Base-by-base conservation (phyloP, 2,888 invertebrate species). In the Diabrotica balteata region DNA sequence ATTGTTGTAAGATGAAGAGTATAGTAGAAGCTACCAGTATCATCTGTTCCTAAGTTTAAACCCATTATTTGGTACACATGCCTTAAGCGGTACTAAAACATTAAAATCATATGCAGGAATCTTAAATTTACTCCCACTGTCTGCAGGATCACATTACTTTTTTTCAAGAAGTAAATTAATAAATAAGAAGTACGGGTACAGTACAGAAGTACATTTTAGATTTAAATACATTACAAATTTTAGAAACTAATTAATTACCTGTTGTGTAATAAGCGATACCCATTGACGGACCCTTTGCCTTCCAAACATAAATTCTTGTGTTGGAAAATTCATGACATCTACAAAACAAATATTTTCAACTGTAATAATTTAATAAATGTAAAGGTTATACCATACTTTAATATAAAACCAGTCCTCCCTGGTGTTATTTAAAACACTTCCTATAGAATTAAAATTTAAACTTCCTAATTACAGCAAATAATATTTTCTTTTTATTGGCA, bases 191-290 rank as follows among this genome's bases (percentile, higher is more conserved):
- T 32, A 32, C 5, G 32, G 32, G 32, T 32, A 17, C 17, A 17
- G 17, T 17, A 17, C 17, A 17, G 17, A 17, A 17, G 32, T 32
- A 32, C 17, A 17, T 32, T 32, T 32, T 32, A 32, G 32, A 32
- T 4, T 32, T 32, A 32, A 32, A 32, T 32, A 32, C 4, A 32
- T 32, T 2, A 32, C 32, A 32, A 4, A 32, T 32, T 32, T 32
- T 32, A 32, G 32, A 32, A 32, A 32, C 5, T 32, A 32, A 1
- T 32, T 4, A 32, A 32, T 32, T 84, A 90, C 90, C 87, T 96
- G 96, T 83, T 95, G 95, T 17, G 94, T 93, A 57, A 91, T 89
- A 71, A 95, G 85, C 59, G 94, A 94, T 70, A 91, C 88, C 93
- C 93, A 93, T 84, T 91, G 89, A 80, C 91, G 90, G 83, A 91